Evolutionary conservation across 2,888 invertebrate species (phyloP).

Genomic region (Sphaeridia pumilis): DNA sequence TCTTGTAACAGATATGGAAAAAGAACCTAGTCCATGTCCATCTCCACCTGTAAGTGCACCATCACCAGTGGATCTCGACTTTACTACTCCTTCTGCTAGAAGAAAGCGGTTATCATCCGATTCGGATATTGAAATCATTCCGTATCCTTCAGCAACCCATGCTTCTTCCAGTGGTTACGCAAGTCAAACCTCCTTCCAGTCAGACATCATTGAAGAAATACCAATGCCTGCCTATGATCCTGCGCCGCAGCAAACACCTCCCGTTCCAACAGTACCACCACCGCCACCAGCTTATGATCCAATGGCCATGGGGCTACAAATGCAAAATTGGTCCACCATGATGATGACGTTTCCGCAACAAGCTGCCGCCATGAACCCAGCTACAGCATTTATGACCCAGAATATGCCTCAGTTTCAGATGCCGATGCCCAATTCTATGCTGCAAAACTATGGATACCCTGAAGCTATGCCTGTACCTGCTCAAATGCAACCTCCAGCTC

Average conservation of each 20-base stretch:
- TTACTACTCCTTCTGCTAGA: slow-evolving; percentile 7
- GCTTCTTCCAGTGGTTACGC: neutral
- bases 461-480: slow-evolving; percentile 29
- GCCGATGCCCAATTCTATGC: slow-evolving; percentile 16
- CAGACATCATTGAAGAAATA: neutral
- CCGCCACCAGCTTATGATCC: neutral
- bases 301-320: neutral
- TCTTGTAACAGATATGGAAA: slow-evolving; percentile 31
- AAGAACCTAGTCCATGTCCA: slow-evolving; percentile 29
- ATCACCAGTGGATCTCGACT: slow-evolving; percentile 22
- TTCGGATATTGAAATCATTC: neutral
- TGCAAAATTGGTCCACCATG: slow-evolving; percentile 6
- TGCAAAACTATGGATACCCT: slow-evolving; percentile 12
- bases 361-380: neutral
- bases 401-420: slow-evolving; percentile 17
- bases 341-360: slow-evolving; percentile 10
- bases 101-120: neutral
- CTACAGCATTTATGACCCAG: neutral
- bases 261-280: too few species aligned
- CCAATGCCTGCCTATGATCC: slow-evolving; percentile 1
- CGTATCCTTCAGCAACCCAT: neutral
- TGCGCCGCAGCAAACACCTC: neutral
- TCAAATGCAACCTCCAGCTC: neutral
- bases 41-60: slow-evolving; percentile 29
- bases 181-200: neutral